Conservation (phyloP, 2,113 vertebrate species). For the Peromyscus maniculatus region DNA sequence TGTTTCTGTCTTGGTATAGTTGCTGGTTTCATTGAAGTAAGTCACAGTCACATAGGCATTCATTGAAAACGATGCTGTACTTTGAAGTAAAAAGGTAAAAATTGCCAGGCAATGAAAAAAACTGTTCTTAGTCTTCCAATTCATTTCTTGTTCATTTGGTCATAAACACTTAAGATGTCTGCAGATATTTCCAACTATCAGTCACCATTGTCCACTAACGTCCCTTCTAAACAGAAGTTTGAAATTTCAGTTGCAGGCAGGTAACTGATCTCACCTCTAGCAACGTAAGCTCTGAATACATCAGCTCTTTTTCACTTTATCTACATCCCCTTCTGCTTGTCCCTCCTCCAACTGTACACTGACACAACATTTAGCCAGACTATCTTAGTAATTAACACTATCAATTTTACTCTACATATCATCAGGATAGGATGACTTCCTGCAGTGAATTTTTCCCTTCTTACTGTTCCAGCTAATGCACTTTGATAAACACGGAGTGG, state of each 20-base stretch:
- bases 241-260: conserved; percentile 85
- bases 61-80: conserved; percentile 45
- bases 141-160: conserved; percentile 83
- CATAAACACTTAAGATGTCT: conserved; percentile 41
- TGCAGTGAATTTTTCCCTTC: conserved; percentile 57
- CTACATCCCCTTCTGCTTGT: not conserved
- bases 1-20: conserved; percentile 66
- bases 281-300: conserved; percentile 78
- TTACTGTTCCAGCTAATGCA: conserved; percentile 70
- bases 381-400: conserved; percentile 47
- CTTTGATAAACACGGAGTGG: conserved; percentile 77
- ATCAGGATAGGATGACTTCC: conserved; percentile 67
- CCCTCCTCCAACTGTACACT: not conserved
- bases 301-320: conserved; percentile 81
- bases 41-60: conserved; percentile 82
- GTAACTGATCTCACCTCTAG: conserved; percentile 84
- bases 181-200: conserved; percentile 51
- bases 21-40: conserved; percentile 81
- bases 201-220: not conserved
- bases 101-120: conserved; percentile 60
- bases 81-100: conserved; percentile 69
- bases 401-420: conserved; percentile 72
- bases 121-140: not conserved
- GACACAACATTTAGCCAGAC: conserved; percentile 40
- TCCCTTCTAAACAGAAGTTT: conserved; percentile 75